Evolutionary conservation across 2,113 vertebrate species (phyloP).

Genomic region (Zosterops borbonicus): DNA sequence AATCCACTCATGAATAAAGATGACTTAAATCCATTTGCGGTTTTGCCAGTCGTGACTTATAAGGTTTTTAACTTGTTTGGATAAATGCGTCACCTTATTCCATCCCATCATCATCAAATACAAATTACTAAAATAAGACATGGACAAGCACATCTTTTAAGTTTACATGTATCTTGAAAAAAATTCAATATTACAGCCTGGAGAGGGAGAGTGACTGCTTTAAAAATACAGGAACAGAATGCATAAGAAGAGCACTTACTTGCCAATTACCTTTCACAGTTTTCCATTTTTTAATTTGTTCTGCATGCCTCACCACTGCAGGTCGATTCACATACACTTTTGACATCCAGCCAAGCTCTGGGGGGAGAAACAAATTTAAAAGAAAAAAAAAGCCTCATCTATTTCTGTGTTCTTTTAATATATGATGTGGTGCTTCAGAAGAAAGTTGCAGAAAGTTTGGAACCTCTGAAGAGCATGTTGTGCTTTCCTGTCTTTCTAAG

Average conservation of each 20-base stretch:
- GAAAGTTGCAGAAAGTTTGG: neutral
- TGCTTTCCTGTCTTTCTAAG: neutral
- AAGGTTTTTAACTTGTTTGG: slow-evolving; percentile 71
- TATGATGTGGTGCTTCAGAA: neutral
- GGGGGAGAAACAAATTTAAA: neutral
- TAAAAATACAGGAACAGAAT: slow-evolving; percentile 32
- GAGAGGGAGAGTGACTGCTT: slow-evolving; percentile 33
- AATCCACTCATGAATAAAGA: slow-evolving; percentile 79
- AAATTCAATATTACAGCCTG: slow-evolving; percentile 71
- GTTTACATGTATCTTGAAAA: slow-evolving; percentile 67
- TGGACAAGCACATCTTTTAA: slow-evolving; percentile 72
- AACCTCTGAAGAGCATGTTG: neutral
- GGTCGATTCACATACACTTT: slow-evolving; percentile 87
- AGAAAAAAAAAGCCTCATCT: neutral
- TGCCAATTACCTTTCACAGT: slow-evolving; percentile 89
- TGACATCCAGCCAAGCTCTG: slow-evolving; percentile 88
- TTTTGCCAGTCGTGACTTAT: slow-evolving; percentile 73
- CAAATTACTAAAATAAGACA: slow-evolving; percentile 78
- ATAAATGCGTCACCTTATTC: slow-evolving; percentile 71
- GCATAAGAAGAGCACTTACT: slow-evolving; percentile 72
- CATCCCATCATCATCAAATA: slow-evolving; percentile 69
- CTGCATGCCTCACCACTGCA: slow-evolving; percentile 85
- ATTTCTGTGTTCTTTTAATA: neutral
- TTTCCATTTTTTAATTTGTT: slow-evolving; percentile 81
- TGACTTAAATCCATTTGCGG: slow-evolving; percentile 69